Evolutionary conservation across 2,113 vertebrate species (phyloP), one percentile per base, ranked within the genome.

Genomic region (Dolichallabes microphthalmus): DNA sequence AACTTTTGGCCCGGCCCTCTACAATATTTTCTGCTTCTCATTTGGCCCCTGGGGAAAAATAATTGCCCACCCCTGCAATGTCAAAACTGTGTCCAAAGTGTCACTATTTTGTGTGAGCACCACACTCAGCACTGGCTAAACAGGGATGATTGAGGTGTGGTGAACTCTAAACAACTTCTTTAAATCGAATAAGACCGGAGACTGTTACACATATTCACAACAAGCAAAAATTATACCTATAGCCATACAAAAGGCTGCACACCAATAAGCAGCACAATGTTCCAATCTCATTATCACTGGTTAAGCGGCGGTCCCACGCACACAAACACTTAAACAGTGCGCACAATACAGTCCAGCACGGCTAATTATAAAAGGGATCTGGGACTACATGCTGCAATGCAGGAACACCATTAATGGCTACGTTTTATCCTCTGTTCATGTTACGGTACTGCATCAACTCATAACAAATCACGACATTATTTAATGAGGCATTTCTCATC

Each of bases 281-380:
- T 88, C 86, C 82, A 64, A 75, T 90, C 89, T 91, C 88, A 90
- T 91, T 91, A 92, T 86, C 89, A 52, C 84, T 52, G 71, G 73
- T 30, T 61, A 53, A 78, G 68, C 76, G n/a, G 30, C n/a, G 20
- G 75, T 86, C 86, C 64, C 32, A 32, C 74, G 27, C 35, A 35
- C 35, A 35, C 35, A 35, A 35, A 35, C 35, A 35, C 35, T 3
- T 35, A 35, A 35, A 35, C 35, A 35, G 35, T 77, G 66, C 68
- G 80, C 83, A 55, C 74, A 73, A 73, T 63, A 22, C 84, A 53
- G 77, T 84, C 85, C 69, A 74, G 63, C 80, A 63, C 80, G 39
- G 76, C 86, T 90, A 89, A 89, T 89, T 89, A 90, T 68, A 86
- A 60, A 69, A 71, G 90, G 88, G 86, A 85, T 68, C 60, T 66